Percentiles rank a stretch among this genome's conserved stretches.
Conservation (phyloP, 1,140 invertebrate species). For the Trichonephila clavata region DNA sequence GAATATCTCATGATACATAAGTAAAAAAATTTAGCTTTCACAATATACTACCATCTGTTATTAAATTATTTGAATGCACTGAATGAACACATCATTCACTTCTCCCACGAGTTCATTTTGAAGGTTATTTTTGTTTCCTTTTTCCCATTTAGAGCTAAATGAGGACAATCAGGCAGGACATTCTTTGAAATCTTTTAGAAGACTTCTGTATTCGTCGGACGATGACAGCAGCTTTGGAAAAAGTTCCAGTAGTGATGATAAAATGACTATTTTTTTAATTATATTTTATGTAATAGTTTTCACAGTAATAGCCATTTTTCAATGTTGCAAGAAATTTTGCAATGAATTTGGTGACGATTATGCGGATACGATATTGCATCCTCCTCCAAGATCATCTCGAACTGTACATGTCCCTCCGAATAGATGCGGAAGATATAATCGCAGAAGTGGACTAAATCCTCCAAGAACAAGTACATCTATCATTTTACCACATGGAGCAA, state of each 20-base stretch:
- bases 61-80: neutral
- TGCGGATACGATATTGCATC: neutral
- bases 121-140: conserved; percentile 37
- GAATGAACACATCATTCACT: neutral
- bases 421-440: neutral
- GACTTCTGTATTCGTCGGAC: conserved; percentile 2
- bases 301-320: neutral
- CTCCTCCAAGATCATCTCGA: neutral
- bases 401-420: neutral
- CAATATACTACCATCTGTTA: neutral
- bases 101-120: neutral
- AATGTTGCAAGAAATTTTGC: neutral
- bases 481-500: neutral
- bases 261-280: neutral
- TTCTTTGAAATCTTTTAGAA: conserved; percentile 1
- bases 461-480: neutral
- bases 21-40: too few relatives aligned
- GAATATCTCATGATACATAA: too few relatives aligned
- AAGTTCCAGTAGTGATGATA: neutral
- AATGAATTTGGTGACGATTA: neutral
- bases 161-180: neutral
- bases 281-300: neutral
- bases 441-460: neutral
- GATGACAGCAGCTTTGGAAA: neutral
- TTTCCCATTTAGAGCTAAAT: conserved; percentile 46